These are phyloP conservation scores for Hemiscyllium ocellatum DNA, from an alignment of 2,113 vertebrate species.

Conservation along the genomic window DNA sequence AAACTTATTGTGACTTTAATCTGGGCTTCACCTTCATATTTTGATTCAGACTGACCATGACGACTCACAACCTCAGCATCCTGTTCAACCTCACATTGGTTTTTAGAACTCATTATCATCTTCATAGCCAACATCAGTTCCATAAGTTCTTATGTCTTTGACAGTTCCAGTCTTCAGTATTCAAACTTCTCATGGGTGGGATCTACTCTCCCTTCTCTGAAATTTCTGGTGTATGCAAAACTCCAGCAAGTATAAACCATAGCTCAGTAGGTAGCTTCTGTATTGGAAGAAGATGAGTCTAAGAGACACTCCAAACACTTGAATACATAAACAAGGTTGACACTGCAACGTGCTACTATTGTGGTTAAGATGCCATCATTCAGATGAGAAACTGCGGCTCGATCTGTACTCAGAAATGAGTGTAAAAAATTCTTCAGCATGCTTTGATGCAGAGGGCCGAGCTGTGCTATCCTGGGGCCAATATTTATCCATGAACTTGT, in stretches of 20 bases:
- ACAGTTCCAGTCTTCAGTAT: background rate
- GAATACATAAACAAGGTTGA: too few relatives aligned
- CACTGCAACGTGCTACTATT: background rate
- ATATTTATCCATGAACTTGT: too few relatives aligned
- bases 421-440: background rate
- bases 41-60: too few relatives aligned
- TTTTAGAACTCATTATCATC: background rate
- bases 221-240: background rate
- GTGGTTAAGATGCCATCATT: background rate
- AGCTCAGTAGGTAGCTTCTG: too few relatives aligned
- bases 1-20: background rate
- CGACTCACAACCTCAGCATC: background rate
- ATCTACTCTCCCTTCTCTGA: background rate
- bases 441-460: background rate
- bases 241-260: background rate
- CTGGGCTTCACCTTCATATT: background rate
- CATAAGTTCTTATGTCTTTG: background rate
- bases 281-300: too few relatives aligned
- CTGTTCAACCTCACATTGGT: background rate
- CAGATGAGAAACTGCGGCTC: background rate
- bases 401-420: background rate
- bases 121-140: background rate
- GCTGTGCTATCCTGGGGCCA: background rate
- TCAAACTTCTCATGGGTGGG: background rate
- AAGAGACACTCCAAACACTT: too few relatives aligned